Base-by-base conservation (phyloP, 2,797 vertebrate genomes). In the Lagocephalus sceleratus region DNA sequence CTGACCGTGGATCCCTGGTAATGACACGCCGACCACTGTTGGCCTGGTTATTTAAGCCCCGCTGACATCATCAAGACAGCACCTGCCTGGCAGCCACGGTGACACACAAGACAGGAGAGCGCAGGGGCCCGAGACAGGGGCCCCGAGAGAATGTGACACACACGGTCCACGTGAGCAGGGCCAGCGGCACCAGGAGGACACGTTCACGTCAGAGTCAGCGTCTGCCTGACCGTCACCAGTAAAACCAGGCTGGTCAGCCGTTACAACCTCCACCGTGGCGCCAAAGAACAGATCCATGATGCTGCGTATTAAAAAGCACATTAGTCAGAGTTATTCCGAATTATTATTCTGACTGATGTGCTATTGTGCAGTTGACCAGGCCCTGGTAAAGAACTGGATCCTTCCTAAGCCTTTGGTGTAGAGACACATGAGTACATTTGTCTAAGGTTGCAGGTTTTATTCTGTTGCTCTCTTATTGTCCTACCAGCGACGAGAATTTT, bases 21-120 rank as follows among this genome's bases (percentile, higher is more conserved):
- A 44, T 46, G 49, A 76, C 51, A 61, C 42, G 53, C 46, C 35
- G 41, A 47, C 54, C 55, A 47, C 63, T 44, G 47, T 44, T 71
- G 68, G 72, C 78, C 73, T 75, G 67, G 66, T 75, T 82, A 69
- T 70, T 81, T 47, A 67, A 66, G 54, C 54, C 63, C 56, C 55
- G n/a, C 52, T 76, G 69, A 77, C 64, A 74, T 83, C 75, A 73
- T 67, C 63, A 68, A n/a, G 32, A 29, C 63, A 51, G 40, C 57
- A 58, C 57, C 54, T 60, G 70, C 70, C 81, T 82, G 71, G 60
- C 45, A 76, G 77, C 76, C 66, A 59, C 40, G 52, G 43, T 73
- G 69, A 81, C 68, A 82, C 57, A 71, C 62, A 53, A 48, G 59
- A 75, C 59, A 57, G 16, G 49, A 57, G 62, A 45, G 45, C 16